Conservation (phyloP, 1,140 invertebrate genomes). For the Atopsyche davidsoni region DNA sequence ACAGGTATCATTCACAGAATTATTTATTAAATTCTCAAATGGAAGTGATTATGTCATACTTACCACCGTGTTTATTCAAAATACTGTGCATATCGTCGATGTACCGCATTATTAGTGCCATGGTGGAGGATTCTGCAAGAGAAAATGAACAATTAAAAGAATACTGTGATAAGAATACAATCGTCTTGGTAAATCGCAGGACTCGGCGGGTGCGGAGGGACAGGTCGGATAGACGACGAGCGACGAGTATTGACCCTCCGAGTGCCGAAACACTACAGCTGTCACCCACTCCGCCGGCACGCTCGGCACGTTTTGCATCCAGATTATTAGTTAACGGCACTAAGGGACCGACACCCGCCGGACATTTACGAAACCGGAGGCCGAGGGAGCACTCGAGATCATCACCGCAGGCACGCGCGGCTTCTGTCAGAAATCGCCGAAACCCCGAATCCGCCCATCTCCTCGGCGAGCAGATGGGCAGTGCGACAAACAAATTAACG, state of each 20-base stretch:
- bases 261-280: too few species aligned
- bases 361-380: background rate
- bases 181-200: constrained; percentile 6
- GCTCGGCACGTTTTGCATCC: too few species aligned
- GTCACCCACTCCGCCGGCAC: too few species aligned
- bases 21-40: background rate
- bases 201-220: background rate
- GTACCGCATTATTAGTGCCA: constrained; percentile 59
- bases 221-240: background rate
- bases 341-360: too few species aligned
- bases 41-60: constrained; percentile 31
- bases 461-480: background rate
- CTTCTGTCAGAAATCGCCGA: constrained; percentile 18
- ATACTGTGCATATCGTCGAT: constrained; percentile 58
- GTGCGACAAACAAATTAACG: constrained; percentile 14
- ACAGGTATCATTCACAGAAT: constrained; percentile 1
- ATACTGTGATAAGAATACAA: constrained; percentile 7
- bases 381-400: too few species aligned
- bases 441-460: constrained; percentile 15
- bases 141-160: constrained; percentile 1
- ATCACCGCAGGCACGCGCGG: background rate
- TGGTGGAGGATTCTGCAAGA: constrained; percentile 37
- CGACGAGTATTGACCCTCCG: constrained; percentile 17
- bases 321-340: too few species aligned
- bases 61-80: constrained; percentile 56